Evolutionary conservation across 2,113 vertebrate genomes (phyloP), one percentile per base, ranked within the genome.

Genomic region (Pteropus alecto): DNA sequence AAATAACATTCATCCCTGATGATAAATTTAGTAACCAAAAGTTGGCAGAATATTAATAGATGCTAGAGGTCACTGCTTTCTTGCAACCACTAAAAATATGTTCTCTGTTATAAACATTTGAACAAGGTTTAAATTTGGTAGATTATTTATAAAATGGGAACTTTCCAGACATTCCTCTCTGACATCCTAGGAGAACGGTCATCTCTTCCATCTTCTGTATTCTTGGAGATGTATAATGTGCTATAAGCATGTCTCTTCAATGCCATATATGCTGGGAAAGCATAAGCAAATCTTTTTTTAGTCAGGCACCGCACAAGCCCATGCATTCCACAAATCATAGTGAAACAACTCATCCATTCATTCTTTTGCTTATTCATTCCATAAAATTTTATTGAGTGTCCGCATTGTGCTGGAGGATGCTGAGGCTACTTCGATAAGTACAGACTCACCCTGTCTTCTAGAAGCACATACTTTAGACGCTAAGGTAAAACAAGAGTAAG

Each of bases 11-110:
- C 90, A 14, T 94, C 87, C 86, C 82, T 88, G 93, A 96, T 86
- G 98, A 96, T 94, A 97, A 98, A 98, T 98, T 98, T 98, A 98
- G 98, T 96, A 97, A 98, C 97, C 96, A 96, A 51, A 96, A 98
- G 81, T 89, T 97, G 81, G 97, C 96, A 96, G 97, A 98, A 97
- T 98, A 98, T 98, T 98, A 98, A 98, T 98, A 98, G 98, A 98
- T 94, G 97, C 83, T 79, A 96, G 97, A 98, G 98, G 92, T 90
- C 97, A 97, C 86, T 33, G 82, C 98, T 96, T 93, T 97, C 94
- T 92, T 94, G 67, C 98, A 98, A 98, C 98, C 98, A 98, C 98
- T 98, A 98, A 98, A 98, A 98, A 95, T 97, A 98, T 97, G 98
- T 97, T 98, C 96, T 98, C 97, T 97, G 48, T 79, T 98, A 79